Percentiles rank a stretch among this genome's conserved stretches.
phyloP scores from a whole-genome alignment of 2,797 vertebrate genomes.

The Coendou prehensilis region DNA sequence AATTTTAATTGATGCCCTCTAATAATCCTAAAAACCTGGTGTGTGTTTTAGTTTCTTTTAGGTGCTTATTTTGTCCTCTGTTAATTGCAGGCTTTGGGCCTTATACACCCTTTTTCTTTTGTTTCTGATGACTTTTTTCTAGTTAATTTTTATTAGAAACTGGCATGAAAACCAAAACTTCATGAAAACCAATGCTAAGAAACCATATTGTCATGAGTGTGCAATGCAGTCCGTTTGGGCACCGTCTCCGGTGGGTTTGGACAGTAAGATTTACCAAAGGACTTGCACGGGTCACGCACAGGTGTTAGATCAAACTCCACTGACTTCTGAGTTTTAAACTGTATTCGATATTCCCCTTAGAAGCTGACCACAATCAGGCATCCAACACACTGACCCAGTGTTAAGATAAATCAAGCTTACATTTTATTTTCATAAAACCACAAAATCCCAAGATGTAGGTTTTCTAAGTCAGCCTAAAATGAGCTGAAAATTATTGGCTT shows the following conservation, averaged over 20 bases:
- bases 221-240: background rate
- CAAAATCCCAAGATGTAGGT: background rate
- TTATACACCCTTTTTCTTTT: background rate
- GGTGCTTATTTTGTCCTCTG: background rate
- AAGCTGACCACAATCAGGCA: background rate
- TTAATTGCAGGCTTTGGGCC: background rate
- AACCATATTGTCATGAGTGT: background rate
- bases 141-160: background rate
- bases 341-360: background rate
- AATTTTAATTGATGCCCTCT: background rate
- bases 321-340: background rate
- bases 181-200: background rate
- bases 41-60: background rate
- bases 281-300: background rate
- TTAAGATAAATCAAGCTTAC: background rate
- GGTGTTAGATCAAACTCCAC: background rate
- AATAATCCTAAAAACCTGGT: background rate
- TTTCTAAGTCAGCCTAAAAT: conserved; percentile 16
- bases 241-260: background rate
- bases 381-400: background rate
- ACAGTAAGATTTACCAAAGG: background rate
- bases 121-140: background rate
- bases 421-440: conserved; percentile 37
- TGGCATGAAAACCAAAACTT: background rate
- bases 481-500: background rate